Conservation (phyloP, 2,888 invertebrate genomes). For the Orgyia antiqua region DNA sequence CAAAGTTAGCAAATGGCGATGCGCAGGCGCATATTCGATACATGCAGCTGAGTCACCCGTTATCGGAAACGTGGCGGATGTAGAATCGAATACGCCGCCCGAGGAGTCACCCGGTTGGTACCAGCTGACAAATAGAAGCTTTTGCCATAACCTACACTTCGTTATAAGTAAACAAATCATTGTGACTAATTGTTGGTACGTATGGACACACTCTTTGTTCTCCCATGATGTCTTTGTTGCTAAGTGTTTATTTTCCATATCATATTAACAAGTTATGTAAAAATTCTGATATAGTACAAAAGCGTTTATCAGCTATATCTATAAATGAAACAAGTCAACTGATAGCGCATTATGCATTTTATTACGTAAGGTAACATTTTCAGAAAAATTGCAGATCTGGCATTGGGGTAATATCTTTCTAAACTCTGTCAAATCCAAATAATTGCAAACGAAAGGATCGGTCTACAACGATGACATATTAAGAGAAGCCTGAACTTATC, state of each 20-base stretch:
- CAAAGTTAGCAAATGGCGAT: slow-evolving; percentile 38
- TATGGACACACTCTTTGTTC: slow-evolving; percentile 56
- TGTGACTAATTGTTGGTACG: slow-evolving; percentile 64
- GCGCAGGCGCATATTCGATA: slow-evolving; percentile 20
- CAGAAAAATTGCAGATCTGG: no score
- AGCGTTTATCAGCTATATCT: slow-evolving; percentile 29
- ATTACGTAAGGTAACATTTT: no score
- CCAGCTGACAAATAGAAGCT: slow-evolving; percentile 59
- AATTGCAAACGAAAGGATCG: no score
- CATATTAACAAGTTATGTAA: slow-evolving; percentile 28
- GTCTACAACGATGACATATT: no score
- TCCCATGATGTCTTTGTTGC: slow-evolving; percentile 50
- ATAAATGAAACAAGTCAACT: no score
- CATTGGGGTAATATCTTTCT: no score
- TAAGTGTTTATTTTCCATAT: slow-evolving; percentile 24
- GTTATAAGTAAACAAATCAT: slow-evolving; percentile 44
- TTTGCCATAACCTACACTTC: slow-evolving; percentile 55
- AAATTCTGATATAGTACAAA: slow-evolving; percentile 31
- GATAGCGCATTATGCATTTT: no score
- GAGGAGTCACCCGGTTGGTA: slow-evolving; percentile 39
- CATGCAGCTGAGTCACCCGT: slow-evolving; percentile 56
- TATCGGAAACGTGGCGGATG: slow-evolving; percentile 72
- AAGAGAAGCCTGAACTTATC: no score
- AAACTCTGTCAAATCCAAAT: no score
- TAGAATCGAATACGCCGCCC: slow-evolving; percentile 39